Evolutionary conservation across 2,888 invertebrate species (phyloP).

Genomic region (Ochropleura plecta): DNA sequence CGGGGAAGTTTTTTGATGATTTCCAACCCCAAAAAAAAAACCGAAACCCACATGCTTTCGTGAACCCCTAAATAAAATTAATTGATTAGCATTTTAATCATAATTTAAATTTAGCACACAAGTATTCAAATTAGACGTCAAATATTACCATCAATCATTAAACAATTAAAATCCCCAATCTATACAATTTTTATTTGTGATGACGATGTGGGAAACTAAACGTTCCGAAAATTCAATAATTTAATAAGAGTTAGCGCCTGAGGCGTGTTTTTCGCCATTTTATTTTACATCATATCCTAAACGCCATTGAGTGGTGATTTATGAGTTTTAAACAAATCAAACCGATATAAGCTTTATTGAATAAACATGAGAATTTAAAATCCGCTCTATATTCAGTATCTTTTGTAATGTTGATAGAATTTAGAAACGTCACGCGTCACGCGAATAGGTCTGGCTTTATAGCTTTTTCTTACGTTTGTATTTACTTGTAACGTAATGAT

Average conservation of each 20-base stretch:
- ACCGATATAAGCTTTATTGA: conserved; percentile 33
- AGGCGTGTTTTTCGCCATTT: conserved; percentile 30
- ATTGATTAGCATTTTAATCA: conserved; percentile 18
- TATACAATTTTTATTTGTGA: conserved; percentile 3
- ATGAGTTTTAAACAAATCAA: conserved; percentile 44
- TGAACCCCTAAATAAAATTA: not conserved
- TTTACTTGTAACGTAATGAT: too few species aligned
- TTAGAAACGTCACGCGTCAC: conserved; percentile 24
- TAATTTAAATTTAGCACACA: conserved; percentile 13
- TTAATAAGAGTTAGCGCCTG: conserved; percentile 46
- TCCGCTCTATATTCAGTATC: conserved; percentile 47
- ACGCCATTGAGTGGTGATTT: conserved; percentile 48
- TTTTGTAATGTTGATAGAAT: conserved; percentile 50
- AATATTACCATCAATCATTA: conserved; percentile 51
- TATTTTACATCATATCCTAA: conserved; percentile 21
- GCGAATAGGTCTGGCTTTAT: too few species aligned
- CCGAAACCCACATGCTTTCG: not conserved
- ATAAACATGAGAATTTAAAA: conserved; percentile 50
- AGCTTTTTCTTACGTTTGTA: too few species aligned
- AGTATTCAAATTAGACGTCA: conserved; percentile 33
- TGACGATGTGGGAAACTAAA: not conserved
- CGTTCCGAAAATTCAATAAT: conserved; percentile 43
- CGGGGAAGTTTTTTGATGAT: too few species aligned
- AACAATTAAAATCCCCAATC: conserved; percentile 48
- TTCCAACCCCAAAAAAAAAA: not conserved